Base-by-base conservation (phyloP, 1,140 invertebrate genomes). In the Pseudachorutes palmiensis region DNA sequence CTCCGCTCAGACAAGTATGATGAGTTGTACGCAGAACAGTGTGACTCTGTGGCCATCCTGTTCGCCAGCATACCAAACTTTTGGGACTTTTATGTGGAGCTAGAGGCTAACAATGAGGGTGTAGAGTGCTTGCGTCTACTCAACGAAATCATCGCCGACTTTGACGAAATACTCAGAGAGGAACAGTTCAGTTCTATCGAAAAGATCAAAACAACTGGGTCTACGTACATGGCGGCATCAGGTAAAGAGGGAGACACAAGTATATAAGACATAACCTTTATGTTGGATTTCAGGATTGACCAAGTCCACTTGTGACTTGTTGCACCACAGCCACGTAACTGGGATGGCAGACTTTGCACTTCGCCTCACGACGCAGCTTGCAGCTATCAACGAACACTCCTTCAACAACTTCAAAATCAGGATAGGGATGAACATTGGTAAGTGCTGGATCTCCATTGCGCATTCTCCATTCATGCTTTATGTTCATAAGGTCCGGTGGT, bases 31-130 rank as follows among this genome's bases (percentile, higher is more conserved):
- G 92, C 95, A 77, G 91, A 97, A 76, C 90, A 95, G 77, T 97
- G 94, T 79, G 90, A 92, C 70, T 91, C 87, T 62, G 93, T 96
- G 9, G 96, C 92, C 79, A 89, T 97, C 33, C 88, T 97, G 84
- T 97, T 97, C 77, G 93, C 93, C 0, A 94, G 92, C 41, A 96
- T 97, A 75, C 92, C 94, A 1, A 97, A 97, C 79, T 97, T 97
- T 80, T 95, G 92, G 1, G 93, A 97, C 74, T 97, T 97, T 80
- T 97, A 97, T 78, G 90, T 94, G 51, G 92, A 97, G 77, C 82
- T 96, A 32, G 94, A 96, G 76, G 90, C 89, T 49, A 95, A 92
- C 79, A 93, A 94, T 79, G 92, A 95, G 78, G 94, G 94, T 1
- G 88, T 97, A 16, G 94, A 97, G 78, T 97, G 94, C 78, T 83